These are phyloP conservation scores for Cassiopea andromeda DNA, from an alignment of 30 jellyfish, hydroid and myxozoan genomes.

Conservation along the genomic window DNA sequence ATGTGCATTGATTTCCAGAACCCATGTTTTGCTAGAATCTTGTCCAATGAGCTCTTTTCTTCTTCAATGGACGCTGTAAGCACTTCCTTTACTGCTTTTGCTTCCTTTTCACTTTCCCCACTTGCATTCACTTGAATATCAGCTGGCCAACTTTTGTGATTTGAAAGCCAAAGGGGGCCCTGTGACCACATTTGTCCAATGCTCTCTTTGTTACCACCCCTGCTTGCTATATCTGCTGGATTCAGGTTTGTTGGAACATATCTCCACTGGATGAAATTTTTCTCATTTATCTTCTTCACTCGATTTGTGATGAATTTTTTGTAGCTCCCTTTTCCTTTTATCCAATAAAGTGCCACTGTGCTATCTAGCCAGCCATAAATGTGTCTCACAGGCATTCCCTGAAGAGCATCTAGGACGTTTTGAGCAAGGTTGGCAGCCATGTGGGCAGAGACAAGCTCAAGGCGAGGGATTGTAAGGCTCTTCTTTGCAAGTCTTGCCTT, in stretches of 20 bases:
- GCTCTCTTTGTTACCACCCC: not conserved
- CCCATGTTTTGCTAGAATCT: not conserved
- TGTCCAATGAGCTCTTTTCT: constrained; percentile 7
- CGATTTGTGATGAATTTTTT: not conserved
- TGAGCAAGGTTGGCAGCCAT: constrained; percentile 63
- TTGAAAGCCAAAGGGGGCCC: constrained; percentile 59
- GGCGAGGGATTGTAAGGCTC: constrained; percentile 32
- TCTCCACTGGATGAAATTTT: not conserved
- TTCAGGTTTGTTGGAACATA: not conserved
- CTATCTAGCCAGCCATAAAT: constrained; percentile 51
- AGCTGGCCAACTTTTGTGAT: constrained; percentile 50
- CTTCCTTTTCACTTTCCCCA: constrained; percentile 51
- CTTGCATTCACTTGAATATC: constrained; percentile 36
- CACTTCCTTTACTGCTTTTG: constrained; percentile 46
- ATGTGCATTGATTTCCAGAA: constrained; percentile 7
- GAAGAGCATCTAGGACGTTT: constrained; percentile 41
- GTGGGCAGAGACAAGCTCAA: constrained; percentile 59
- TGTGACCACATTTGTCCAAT: constrained; percentile 23
- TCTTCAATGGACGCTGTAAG: constrained; percentile 29
- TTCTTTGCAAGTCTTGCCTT: constrained; percentile 61
- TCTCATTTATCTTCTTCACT: not conserved
- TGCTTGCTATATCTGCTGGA: not conserved
- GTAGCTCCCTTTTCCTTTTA: not conserved
- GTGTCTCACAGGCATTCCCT: constrained; percentile 28
- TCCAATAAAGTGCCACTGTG: constrained; percentile 36